phyloP scores from a whole-genome alignment of 2,113 vertebrate species.

The Dipodomys spectabilis region DNA sequence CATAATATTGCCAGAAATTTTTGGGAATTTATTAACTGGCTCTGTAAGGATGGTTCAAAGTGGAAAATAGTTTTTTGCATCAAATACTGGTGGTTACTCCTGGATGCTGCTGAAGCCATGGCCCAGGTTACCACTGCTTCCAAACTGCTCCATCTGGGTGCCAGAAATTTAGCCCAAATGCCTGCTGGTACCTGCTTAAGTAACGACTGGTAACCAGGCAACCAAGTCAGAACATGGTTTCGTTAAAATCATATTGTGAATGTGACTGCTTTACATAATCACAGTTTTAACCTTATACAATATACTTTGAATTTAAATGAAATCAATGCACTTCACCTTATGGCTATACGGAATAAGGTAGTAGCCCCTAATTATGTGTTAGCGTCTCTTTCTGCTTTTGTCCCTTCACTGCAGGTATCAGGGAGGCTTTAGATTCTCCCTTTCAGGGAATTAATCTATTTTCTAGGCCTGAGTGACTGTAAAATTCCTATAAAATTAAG shows the following conservation, averaged over 20 bases:
- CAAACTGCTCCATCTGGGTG: not conserved
- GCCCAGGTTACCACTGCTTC: slow-evolving; percentile 5
- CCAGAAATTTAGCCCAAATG: slow-evolving; percentile 36
- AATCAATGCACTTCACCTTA: not conserved
- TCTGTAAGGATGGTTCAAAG: not conserved
- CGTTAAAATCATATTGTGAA: slow-evolving; percentile 16
- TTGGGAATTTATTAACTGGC: slow-evolving; percentile 11
- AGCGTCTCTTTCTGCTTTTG: slow-evolving; percentile 15
- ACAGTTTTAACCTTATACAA: slow-evolving; percentile 8
- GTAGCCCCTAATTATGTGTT: slow-evolving; percentile 23
- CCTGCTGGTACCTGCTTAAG: slow-evolving; percentile 42
- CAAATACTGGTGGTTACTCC: slow-evolving; percentile 7
- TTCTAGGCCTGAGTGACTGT: slow-evolving; percentile 52
- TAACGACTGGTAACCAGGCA: slow-evolving; percentile 49
- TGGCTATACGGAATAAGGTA: not conserved
- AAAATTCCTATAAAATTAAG: slow-evolving; percentile 68
- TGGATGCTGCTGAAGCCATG: not conserved
- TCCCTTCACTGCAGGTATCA: not conserved
- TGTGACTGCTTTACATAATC: slow-evolving; percentile 30
- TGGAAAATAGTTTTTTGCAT: not conserved
- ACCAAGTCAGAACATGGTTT: slow-evolving; percentile 22
- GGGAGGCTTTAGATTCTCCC: slow-evolving; percentile 16
- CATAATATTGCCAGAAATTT: slow-evolving; percentile 40
- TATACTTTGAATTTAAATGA: slow-evolving; percentile 36
- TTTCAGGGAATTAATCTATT: slow-evolving; percentile 59